Percentiles rank a stretch among this genome's conserved stretches.
These are phyloP conservation scores for Himantopus leucocephalus DNA, from an alignment of 2,113 vertebrate species.

Conservation along the genomic window DNA sequence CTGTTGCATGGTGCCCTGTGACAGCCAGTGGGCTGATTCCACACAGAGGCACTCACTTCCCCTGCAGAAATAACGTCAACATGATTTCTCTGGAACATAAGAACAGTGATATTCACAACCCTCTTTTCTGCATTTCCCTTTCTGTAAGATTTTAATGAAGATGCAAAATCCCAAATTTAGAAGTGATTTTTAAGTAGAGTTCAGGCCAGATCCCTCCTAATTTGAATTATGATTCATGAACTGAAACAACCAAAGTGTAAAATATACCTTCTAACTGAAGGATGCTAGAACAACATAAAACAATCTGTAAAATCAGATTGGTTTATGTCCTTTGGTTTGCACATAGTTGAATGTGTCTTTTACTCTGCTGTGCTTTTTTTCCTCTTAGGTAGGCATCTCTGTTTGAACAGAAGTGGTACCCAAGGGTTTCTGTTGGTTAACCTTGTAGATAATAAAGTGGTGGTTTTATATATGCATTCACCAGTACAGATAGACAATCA, in stretches of 20 bases:
- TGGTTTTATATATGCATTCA: too few species aligned
- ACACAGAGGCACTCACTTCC: background rate
- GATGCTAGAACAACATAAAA: background rate
- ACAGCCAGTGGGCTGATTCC: background rate
- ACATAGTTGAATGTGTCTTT: background rate
- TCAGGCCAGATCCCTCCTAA: background rate
- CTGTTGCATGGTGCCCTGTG: background rate
- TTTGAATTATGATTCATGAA: background rate
- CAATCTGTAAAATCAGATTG: background rate
- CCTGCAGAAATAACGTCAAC: background rate
- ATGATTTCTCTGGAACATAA: background rate
- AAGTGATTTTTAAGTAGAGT: background rate
- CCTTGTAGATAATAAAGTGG: background rate
- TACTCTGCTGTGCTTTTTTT: background rate
- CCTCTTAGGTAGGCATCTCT: background rate
- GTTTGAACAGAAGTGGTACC: background rate
- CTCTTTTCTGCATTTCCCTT: background rate
- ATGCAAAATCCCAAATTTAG: background rate
- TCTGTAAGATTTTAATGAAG: background rate
- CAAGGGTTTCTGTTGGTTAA: background rate
- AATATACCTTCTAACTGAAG: background rate
- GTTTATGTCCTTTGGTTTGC: background rate
- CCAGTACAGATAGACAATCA: fast-evolving
- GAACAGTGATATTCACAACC: background rate
- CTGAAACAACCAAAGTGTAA: background rate